These are phyloP conservation scores for Piezodorus guildinii DNA, from an alignment of 1,140 invertebrate species.

Conservation along the genomic window DNA sequence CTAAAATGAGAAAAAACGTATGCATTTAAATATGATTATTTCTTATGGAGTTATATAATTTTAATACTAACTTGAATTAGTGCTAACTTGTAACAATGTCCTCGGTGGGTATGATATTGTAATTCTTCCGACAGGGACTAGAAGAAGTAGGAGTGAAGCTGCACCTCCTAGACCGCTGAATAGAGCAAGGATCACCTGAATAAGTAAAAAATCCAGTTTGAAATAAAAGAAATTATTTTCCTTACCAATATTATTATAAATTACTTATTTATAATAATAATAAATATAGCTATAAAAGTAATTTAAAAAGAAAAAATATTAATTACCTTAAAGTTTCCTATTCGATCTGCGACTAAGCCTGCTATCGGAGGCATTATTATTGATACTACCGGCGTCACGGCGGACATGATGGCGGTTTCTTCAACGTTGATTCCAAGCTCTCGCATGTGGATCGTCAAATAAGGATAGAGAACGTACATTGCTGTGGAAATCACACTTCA, in stretches of 20 bases:
- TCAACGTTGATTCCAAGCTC: slow-evolving; percentile 69
- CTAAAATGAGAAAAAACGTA: too few relatives aligned
- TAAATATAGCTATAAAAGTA: not conserved
- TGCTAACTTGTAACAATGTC: slow-evolving; percentile 13
- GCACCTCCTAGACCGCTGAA: slow-evolving; percentile 54
- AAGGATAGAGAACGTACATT: slow-evolving; percentile 65
- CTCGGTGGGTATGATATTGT: slow-evolving; percentile 46
- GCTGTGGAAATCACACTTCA: slow-evolving; percentile 39
- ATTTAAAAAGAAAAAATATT: too few relatives aligned
- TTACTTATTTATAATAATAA: not conserved
- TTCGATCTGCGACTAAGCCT: slow-evolving; percentile 62
- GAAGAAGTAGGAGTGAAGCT: slow-evolving; percentile 51
- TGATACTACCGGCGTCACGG: slow-evolving; percentile 62
- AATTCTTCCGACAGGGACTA: slow-evolving; percentile 58
- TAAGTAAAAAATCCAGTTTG: not conserved
- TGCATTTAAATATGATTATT: too few relatives aligned
- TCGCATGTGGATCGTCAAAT: slow-evolving; percentile 75
- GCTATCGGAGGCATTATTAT: slow-evolving; percentile 67
- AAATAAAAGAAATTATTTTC: not conserved
- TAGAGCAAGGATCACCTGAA: slow-evolving; percentile 52
- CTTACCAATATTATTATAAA: not conserved
- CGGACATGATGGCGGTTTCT: slow-evolving; percentile 77
- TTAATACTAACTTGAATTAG: not conserved
- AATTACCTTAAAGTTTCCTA: slow-evolving; percentile 65
- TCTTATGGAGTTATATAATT: too few relatives aligned